These are phyloP conservation scores for Leptosomus discolor DNA, from an alignment of 2,113 vertebrate species.

Conservation along the genomic window DNA sequence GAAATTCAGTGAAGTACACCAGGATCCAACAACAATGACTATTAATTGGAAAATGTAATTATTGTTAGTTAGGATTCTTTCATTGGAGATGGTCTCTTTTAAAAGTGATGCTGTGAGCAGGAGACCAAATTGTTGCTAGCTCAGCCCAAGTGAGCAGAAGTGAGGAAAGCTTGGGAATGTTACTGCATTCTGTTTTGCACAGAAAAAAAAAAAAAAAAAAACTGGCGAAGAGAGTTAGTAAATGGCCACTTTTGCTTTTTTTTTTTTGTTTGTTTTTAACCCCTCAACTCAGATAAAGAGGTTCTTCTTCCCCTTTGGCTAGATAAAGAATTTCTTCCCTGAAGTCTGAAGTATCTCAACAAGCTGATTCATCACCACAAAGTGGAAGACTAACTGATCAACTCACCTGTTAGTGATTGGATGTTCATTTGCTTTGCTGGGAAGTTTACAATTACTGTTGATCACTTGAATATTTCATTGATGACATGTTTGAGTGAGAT, in stretches of 20 bases:
- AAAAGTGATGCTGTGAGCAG: neutral
- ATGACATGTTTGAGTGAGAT: neutral
- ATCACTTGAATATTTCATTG: neutral
- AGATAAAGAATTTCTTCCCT: neutral
- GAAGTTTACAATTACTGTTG: neutral
- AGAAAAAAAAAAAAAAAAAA: neutral
- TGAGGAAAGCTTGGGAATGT: neutral
- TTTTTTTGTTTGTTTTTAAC: fast-evolving
- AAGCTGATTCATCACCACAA: neutral
- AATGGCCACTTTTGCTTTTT: fast-evolving
- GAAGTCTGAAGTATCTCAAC: neutral
- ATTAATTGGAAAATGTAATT: neutral
- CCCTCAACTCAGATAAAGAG: neutral
- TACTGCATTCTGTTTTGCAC: neutral
- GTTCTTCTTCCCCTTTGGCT: neutral
- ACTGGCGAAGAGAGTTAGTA: neutral
- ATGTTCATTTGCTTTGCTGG: neutral
- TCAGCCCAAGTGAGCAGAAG: neutral
- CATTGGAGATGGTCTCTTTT: neutral
- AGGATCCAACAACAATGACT: neutral
- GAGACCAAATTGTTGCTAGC: neutral
- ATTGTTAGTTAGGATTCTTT: neutral
- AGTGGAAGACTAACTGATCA: neutral
- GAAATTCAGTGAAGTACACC: fast-evolving
- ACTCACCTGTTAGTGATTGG: neutral